Conservation (phyloP, 2,797 vertebrate species). For the Varecia variegata region DNA sequence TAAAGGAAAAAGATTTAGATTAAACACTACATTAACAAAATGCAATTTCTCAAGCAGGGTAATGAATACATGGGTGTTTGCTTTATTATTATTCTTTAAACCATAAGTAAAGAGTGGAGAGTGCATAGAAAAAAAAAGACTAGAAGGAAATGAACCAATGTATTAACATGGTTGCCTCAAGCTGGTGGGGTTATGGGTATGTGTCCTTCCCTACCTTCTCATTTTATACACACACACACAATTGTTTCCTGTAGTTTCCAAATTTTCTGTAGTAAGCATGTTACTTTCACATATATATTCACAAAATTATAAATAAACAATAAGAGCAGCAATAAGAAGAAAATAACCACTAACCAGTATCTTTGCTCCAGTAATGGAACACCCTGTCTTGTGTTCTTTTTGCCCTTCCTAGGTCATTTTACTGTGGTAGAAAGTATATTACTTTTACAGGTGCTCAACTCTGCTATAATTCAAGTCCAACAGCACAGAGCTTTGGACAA, state of each 20-base stretch:
- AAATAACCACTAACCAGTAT: conserved; percentile 20
- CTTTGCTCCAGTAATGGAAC: background rate
- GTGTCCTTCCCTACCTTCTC: background rate
- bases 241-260: background rate
- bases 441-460: background rate
- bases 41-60: conserved; percentile 32
- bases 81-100: conserved; percentile 28
- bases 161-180: background rate
- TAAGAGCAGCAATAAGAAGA: background rate
- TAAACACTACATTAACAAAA: conserved; percentile 47
- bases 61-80: background rate
- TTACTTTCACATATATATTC: conserved; percentile 3
- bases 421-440: background rate
- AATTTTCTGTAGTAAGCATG: conserved; percentile 25
- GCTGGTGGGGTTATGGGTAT: background rate
- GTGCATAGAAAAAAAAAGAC: background rate
- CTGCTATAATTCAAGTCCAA: conserved; percentile 38
- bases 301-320: background rate
- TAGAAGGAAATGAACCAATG: background rate
- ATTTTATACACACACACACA: background rate
- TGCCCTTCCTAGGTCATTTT: background rate
- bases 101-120: background rate
- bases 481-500: background rate
- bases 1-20: conserved; percentile 76
- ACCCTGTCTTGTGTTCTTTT: background rate